Evolutionary conservation across 2,888 invertebrate genomes (phyloP).

Genomic region (Mimachlamys varia): DNA sequence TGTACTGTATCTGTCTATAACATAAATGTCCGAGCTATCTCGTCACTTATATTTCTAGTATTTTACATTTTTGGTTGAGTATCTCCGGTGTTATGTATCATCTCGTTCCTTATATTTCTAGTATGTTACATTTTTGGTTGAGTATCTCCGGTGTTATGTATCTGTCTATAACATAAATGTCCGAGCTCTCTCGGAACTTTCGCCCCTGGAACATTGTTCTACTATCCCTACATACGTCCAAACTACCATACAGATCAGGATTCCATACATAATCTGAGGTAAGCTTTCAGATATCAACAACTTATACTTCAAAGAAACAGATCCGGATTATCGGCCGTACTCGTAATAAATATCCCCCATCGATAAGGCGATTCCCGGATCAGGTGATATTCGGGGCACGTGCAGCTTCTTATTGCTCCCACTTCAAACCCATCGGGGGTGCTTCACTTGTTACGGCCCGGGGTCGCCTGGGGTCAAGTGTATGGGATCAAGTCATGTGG

Average conservation of each 20-base stretch:
- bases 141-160: too few species aligned
- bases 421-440: not conserved
- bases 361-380: not conserved
- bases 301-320: slow-evolving; percentile 29
- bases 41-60: not conserved
- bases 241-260: not conserved
- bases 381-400: not conserved
- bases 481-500: not conserved
- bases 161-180: too few species aligned
- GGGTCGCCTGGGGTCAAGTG: not conserved
- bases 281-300: not conserved
- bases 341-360: not conserved
- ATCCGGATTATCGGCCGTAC: not conserved
- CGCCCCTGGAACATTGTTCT: not conserved
- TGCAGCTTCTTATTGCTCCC: not conserved
- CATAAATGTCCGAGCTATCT: too few species aligned
- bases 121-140: too few species aligned
- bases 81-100: too few species aligned
- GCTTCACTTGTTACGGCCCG: not conserved
- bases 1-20: too few species aligned
- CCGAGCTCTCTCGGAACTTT: not conserved
- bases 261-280: not conserved
- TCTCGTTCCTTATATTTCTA: too few species aligned
- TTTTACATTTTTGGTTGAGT: too few species aligned
- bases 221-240: not conserved